Base-by-base conservation (phyloP, 1,140 invertebrate species). In the Pogonomyrmex californicus region DNA sequence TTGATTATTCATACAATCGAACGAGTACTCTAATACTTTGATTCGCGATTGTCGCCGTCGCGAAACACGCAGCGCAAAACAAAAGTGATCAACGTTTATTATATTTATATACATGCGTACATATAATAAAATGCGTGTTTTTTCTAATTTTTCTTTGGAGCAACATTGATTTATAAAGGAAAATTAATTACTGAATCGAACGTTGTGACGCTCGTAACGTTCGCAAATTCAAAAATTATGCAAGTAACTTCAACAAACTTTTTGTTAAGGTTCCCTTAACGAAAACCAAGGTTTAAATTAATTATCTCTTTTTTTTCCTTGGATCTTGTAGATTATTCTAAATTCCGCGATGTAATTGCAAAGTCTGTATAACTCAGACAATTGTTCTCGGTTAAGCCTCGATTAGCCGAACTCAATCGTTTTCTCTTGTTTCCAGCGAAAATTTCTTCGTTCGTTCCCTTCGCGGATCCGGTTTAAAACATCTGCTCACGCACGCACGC, bases 381-480 rank as follows among this genome's bases (percentile, higher is more conserved):
- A 58, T 71, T 54, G 17, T n/a, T 81, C 12, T 30, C 47, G 17
- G 23, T 12, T 56, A 56, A 71, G 71, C 23, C 54, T 49, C 54
- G 33, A 83, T 83, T 60, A 83, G 23, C 4, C 68, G 33, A 83
- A 23, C n/a, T 60, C 41, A n/a, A 56, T 70, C 63, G 51, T 36
- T 82, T 66, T 56, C 36, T 54, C 23, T 58, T 49, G 12, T 63
- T 51, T 30, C 6, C 10, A 47, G 33, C 17, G 7, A 85, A 77
- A 85, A 76, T 49, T 65, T 85, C 81, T 56, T 49, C 81, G 56
- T 36, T 62, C 56, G 51, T 65, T n/a, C 75, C 23, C 17, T 60
- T 33, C 30, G 33, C 33, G 56, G 12, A 62, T 58, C 38, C 83
- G 62, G 41, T 51, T 81, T 66, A 49, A 85, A 63, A 66, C 75